A percentile compares a stretch with the other conserved stretches of the same genome.
phyloP scores from a whole-genome alignment of 1,140 invertebrate species.

The Formica exsecta region DNA sequence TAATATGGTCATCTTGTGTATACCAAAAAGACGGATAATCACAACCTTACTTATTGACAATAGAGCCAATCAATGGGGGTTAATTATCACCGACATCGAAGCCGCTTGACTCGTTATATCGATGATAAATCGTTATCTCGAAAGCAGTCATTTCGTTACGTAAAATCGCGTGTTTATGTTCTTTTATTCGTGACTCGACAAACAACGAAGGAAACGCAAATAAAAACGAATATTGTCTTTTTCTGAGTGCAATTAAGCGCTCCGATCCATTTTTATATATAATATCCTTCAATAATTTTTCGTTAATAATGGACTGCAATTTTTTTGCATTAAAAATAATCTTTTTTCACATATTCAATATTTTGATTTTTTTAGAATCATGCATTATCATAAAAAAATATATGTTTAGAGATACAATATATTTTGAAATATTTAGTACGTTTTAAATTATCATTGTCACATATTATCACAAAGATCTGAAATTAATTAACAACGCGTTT shows the following conservation, averaged over 20 bases:
- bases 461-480: background rate
- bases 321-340: background rate
- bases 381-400: conserved; percentile 3
- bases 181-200: background rate
- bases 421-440: background rate
- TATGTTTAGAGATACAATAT: background rate
- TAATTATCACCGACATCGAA: conserved; percentile 66
- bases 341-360: background rate
- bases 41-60: conserved; percentile 66
- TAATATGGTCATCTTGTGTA: conserved; percentile 16
- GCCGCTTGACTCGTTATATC: conserved; percentile 57
- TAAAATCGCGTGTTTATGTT: conserved; percentile 1
- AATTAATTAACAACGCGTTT: background rate
- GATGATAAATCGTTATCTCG: conserved; percentile 64
- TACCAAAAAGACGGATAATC: conserved; percentile 30
- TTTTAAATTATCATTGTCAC: background rate
- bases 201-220: background rate
- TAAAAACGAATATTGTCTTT: conserved; percentile 9
- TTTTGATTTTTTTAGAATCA: background rate
- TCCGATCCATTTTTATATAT: too few relatives aligned
- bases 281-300: conserved; percentile 1
- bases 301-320: background rate
- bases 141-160: conserved; percentile 16
- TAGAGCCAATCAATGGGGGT: conserved; percentile 69
- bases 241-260: background rate